Conservation (phyloP, 1,140 invertebrate genomes). For the Schlechtendalia chinensis region DNA sequence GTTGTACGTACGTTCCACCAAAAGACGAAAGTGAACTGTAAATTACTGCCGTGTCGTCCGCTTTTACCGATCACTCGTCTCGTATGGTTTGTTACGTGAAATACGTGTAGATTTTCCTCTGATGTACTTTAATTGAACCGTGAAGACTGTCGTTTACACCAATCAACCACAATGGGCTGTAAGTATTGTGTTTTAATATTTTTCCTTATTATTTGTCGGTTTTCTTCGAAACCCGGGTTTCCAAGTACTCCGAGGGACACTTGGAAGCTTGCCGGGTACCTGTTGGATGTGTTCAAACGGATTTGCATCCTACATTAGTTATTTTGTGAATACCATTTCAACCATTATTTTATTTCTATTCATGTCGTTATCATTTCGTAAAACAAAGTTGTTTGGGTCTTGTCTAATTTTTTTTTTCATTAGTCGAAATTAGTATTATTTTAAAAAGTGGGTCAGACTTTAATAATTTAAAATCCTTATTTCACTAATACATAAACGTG, state of each 20-base stretch:
- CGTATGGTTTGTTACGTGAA: slow-evolving; percentile 30
- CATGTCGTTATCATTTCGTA: neutral
- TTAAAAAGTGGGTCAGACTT: slow-evolving; percentile 24
- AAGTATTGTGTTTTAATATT: slow-evolving; percentile 8
- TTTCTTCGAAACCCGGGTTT: neutral
- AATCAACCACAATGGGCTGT: slow-evolving; percentile 34
- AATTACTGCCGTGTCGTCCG: neutral
- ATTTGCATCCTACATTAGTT: neutral
- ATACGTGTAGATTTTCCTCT: slow-evolving; percentile 24
- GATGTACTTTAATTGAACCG: slow-evolving; percentile 24
- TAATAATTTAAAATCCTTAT: neutral
- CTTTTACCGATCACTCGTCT: neutral
- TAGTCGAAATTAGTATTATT: neutral
- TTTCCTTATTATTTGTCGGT: neutral
- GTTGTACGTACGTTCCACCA: slow-evolving; percentile 28
- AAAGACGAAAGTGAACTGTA: slow-evolving; percentile 24
- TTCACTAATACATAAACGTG: neutral
- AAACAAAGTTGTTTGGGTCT: no score
- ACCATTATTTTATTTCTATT: neutral
- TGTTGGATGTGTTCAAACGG: neutral
- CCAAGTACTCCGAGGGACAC: neutral
- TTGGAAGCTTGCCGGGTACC: neutral
- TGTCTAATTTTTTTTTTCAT: neutral
- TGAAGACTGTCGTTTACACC: neutral
- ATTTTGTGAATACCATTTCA: neutral